Conservation (phyloP, 1,140 invertebrate genomes). For the Ceratosolen solmsi region DNA sequence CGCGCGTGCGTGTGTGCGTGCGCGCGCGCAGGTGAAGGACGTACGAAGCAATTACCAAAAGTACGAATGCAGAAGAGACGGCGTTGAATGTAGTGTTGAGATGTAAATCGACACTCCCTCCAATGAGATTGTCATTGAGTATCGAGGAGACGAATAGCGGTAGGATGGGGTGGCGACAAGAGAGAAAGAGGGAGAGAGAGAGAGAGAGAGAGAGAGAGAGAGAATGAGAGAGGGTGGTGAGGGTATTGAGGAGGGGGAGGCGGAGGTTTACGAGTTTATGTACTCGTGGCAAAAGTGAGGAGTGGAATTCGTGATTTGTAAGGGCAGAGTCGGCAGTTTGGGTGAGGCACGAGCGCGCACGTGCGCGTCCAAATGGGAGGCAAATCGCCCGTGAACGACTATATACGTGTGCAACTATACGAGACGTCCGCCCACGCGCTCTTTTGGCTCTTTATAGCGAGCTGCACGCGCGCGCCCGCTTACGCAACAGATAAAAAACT, state of each 20-base stretch:
- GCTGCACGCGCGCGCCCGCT: neutral
- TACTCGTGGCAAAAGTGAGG: neutral
- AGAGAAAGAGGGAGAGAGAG: no score
- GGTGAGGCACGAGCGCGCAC: neutral
- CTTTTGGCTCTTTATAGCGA: neutral
- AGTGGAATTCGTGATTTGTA: neutral
- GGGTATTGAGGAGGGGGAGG: neutral
- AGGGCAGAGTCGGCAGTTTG: neutral
- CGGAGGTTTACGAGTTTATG: neutral
- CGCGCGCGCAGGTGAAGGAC: neutral
- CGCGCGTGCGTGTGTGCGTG: no score
- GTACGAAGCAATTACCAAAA: neutral
- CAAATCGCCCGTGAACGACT: slow-evolving; percentile 20
- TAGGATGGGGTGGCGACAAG: no score
- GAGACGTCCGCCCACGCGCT: slow-evolving; percentile 9
- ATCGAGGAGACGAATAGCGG: no score
- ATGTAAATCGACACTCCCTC: neutral
- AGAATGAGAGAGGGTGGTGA: no score
- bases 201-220: no score
- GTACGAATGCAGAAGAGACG: neutral
- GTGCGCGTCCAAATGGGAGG: neutral
- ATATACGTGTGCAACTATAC: neutral
- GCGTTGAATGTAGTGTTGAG: no score
- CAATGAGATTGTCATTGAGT: neutral
- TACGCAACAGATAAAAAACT: slow-evolving; percentile 14